Evolutionary conservation across 2,797 vertebrate species (phyloP), one percentile per base, ranked within the genome.

Genomic region (Aratinga solstitialis): DNA sequence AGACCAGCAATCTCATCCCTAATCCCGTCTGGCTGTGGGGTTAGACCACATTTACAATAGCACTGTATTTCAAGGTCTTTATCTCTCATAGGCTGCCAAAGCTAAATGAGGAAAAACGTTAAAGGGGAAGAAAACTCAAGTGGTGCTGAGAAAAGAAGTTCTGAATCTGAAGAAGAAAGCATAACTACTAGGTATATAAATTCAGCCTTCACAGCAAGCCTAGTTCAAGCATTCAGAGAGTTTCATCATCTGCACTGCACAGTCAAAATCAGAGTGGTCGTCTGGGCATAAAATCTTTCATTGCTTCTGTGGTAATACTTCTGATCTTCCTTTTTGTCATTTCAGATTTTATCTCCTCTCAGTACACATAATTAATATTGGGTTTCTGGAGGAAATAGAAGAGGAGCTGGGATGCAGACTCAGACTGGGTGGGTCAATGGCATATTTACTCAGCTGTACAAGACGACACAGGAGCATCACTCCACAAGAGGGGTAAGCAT

Each of bases 271-370:
- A 50, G 69, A 85, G 22, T 2, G 1, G 23, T 88, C 47, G 30
- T 84, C 63, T 75, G 50, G 59, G 76, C 79, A 91, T n/a, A 90
- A 93, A 91, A 66, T 67, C 47, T 81, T 93, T 40, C 58, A 34
- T 32, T 72, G 34, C 27, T 19, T 83, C 18, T 58, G 18, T 29
- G 26, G 45, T 45, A 91, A 89, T 73, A 86, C 20, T 34, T 79
- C 76, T 86, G 62, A 91, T 93, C 59, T 90, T 91, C 30, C 63
- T 5, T 1, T 84, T 94, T 54, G 91, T 81, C 5, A 29, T 84
- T 94, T 84, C 54, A 69, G 82, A 90, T 76, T 91, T 96, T 90
- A 90, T 91, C 73, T 94, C 62, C 23, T 91, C 36, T 78, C 66
- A 16, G 43, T 34, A 58, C 1, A 1, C 71, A 89, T 82, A 53